A percentile compares a stretch with the other conserved stretches of the same genome.
These are phyloP conservation scores for Auanema sp. DNA, from an alignment of 2,888 invertebrate genomes.

Conservation along the genomic window DNA sequence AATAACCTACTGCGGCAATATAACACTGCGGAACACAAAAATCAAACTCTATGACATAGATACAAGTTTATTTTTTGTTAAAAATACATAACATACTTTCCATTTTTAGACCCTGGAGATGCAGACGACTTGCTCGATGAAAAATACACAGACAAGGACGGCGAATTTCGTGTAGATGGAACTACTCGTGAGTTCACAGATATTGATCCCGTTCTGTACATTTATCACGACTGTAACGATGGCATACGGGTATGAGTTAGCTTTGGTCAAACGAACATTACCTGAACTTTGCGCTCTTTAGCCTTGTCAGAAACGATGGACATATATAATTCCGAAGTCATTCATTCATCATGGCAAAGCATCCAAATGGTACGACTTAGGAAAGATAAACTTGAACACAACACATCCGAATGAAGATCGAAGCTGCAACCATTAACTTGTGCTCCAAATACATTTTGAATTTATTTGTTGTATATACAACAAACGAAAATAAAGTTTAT, in stretches of 20 bases:
- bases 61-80: slow-evolving; percentile 27
- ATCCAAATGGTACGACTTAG: slow-evolving; percentile 35
- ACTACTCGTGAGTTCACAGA: slow-evolving; percentile 43
- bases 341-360: slow-evolving; percentile 41
- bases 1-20: slow-evolving; percentile 32
- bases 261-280: too few relatives aligned
- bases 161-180: slow-evolving; percentile 34
- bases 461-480: too few relatives aligned
- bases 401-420: slow-evolving; percentile 33
- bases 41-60: slow-evolving; percentile 47
- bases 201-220: slow-evolving; percentile 46
- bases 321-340: slow-evolving; percentile 34
- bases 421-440: slow-evolving; percentile 37
- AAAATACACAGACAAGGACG: slow-evolving; percentile 39
- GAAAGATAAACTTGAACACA: slow-evolving; percentile 34
- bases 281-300: too few relatives aligned
- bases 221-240: slow-evolving; percentile 51
- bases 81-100: not conserved
- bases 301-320: slow-evolving; percentile 45
- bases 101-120: slow-evolving; percentile 44
- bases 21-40: slow-evolving; percentile 39
- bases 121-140: slow-evolving; percentile 45
- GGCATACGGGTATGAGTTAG: slow-evolving; percentile 44
- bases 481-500: too few relatives aligned
- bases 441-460: too few relatives aligned